phyloP scores from a whole-genome alignment of 2,797 vertebrate genomes.

The Rhyacichthys aspro region DNA sequence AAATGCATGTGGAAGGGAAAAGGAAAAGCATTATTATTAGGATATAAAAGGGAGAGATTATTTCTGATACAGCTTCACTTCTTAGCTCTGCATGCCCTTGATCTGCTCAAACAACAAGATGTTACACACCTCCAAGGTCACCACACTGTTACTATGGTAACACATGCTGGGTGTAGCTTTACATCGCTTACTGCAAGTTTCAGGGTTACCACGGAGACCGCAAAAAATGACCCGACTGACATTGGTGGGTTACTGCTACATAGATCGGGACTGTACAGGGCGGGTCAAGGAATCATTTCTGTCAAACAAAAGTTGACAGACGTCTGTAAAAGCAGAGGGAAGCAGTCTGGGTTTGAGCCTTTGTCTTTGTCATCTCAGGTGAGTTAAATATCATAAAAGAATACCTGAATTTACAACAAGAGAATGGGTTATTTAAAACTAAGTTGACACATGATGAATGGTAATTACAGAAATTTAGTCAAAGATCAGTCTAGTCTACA shows the following conservation, averaged over 20 bases:
- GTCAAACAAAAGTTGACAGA: constrained; percentile 25
- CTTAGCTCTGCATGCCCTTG: constrained; percentile 8
- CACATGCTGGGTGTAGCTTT: constrained; percentile 45
- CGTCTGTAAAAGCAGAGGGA: constrained; percentile 17
- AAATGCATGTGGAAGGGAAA: constrained; percentile 5
- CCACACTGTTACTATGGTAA: constrained; percentile 68
- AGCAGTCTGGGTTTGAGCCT: constrained; percentile 30
- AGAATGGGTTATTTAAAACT: constrained; percentile 11
- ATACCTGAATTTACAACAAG: constrained; percentile 12
- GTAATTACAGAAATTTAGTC: constrained; percentile 18
- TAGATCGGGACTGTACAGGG: constrained; percentile 3
- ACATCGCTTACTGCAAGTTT: constrained; percentile 44
- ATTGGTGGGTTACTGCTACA: constrained; percentile 27
- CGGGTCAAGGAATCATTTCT: constrained; percentile 19
- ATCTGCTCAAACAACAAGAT: constrained; percentile 41
- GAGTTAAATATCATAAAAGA: too few species aligned
- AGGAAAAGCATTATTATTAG: constrained; percentile 1
- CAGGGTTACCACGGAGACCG: constrained; percentile 57
- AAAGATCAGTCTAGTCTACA: constrained; percentile 16
- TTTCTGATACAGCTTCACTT: neutral
- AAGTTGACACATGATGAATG: constrained; percentile 7
- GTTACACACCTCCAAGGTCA: constrained; percentile 62
- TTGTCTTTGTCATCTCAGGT: constrained; percentile 27
- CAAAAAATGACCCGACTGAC: constrained; percentile 62
- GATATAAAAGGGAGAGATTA: too few species aligned